Evolutionary conservation across 2,888 invertebrate genomes (phyloP).

Genomic region (Abscondita cerata): DNA sequence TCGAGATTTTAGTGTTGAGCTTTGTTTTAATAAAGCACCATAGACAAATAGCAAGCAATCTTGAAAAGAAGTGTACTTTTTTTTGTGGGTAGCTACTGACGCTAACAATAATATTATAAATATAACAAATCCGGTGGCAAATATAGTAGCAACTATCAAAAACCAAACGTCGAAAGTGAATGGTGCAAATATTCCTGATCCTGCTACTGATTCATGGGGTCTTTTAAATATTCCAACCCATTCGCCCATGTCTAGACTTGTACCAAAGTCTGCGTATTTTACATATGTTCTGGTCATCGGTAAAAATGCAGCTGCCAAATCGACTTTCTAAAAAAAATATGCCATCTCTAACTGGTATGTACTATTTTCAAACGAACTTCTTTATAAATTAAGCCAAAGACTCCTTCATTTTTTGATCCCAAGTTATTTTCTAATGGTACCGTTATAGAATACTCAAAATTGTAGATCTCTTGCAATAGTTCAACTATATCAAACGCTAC

Average conservation of each 20-base stretch:
- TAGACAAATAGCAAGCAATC: slow-evolving; percentile 86
- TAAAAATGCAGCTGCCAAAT: slow-evolving; percentile 79
- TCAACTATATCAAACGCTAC: slow-evolving; percentile 76
- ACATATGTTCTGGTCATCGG: slow-evolving; percentile 69
- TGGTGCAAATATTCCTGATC: slow-evolving; percentile 83
- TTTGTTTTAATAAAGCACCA: slow-evolving; percentile 87
- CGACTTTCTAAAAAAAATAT: slow-evolving; percentile 66
- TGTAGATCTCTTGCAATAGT: slow-evolving; percentile 71
- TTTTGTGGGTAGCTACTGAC: slow-evolving; percentile 63
- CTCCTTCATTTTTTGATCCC: slow-evolving; percentile 65
- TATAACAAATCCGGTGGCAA: slow-evolving; percentile 80
- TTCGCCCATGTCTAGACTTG: slow-evolving; percentile 74
- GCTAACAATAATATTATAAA: slow-evolving; percentile 71
- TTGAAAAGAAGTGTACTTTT: slow-evolving; percentile 67
- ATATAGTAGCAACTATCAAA: slow-evolving; percentile 73
- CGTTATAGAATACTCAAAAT: slow-evolving; percentile 77
- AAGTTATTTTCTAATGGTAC: slow-evolving; percentile 68
- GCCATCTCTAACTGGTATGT: no score
- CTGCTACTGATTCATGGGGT: slow-evolving; percentile 81
- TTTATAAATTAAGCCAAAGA: slow-evolving; percentile 68
- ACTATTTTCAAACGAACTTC: slow-evolving; percentile 57
- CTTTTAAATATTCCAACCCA: slow-evolving; percentile 83
- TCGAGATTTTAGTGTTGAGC: slow-evolving; percentile 79
- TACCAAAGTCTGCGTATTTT: slow-evolving; percentile 66
- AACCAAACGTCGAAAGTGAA: slow-evolving; percentile 70